Percentiles rank a stretch among this genome's conserved stretches.
Conservation (phyloP, 2,797 vertebrate species). For the Nyctibius grandis region DNA sequence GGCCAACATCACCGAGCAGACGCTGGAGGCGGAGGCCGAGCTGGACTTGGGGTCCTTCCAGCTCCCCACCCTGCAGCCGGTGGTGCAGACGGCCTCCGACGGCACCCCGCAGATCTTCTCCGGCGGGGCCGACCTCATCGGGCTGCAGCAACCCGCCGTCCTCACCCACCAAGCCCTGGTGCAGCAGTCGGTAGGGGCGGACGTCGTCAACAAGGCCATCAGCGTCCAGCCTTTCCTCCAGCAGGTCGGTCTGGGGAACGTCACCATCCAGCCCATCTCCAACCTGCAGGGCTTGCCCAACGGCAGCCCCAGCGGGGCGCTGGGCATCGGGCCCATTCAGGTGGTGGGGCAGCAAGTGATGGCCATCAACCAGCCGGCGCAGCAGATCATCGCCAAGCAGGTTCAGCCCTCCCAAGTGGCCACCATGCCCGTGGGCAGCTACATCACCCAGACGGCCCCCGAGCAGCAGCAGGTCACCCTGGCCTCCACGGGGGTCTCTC, state of each 20-base stretch:
- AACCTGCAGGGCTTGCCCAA: slow-evolving; percentile 91
- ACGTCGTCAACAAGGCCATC: slow-evolving; percentile 93
- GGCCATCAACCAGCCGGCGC: slow-evolving; percentile 92
- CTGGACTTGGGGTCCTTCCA: slow-evolving; percentile 94
- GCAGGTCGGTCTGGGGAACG: slow-evolving; percentile 89
- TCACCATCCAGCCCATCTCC: slow-evolving; percentile 92
- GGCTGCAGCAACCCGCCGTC: slow-evolving; percentile 74
- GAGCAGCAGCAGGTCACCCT: slow-evolving; percentile 76
- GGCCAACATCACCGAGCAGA: slow-evolving; percentile 97
- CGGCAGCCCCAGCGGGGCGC: slow-evolving; percentile 85
- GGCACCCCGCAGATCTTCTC: slow-evolving; percentile 84
- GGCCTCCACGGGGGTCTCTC: slow-evolving; percentile 63
- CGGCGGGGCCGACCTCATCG: slow-evolving; percentile 82
- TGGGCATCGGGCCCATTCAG: slow-evolving; percentile 94
- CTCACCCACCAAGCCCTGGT: slow-evolving; percentile 74
- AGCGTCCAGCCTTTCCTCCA: slow-evolving; percentile 94
- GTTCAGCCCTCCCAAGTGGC: slow-evolving; percentile 68
- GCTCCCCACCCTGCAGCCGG: slow-evolving; percentile 88
- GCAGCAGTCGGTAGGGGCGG: slow-evolving; percentile 74
- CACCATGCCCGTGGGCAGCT: slow-evolving; percentile 81
- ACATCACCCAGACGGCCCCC: slow-evolving; percentile 85
- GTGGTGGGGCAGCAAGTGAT: slow-evolving; percentile 95
- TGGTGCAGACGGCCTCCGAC: slow-evolving; percentile 83
- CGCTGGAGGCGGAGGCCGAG: slow-evolving; percentile 91
- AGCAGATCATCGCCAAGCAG: slow-evolving; percentile 87